phyloP scores from a whole-genome alignment of 1,140 invertebrate species.

The Ceratitis capitata region DNA sequence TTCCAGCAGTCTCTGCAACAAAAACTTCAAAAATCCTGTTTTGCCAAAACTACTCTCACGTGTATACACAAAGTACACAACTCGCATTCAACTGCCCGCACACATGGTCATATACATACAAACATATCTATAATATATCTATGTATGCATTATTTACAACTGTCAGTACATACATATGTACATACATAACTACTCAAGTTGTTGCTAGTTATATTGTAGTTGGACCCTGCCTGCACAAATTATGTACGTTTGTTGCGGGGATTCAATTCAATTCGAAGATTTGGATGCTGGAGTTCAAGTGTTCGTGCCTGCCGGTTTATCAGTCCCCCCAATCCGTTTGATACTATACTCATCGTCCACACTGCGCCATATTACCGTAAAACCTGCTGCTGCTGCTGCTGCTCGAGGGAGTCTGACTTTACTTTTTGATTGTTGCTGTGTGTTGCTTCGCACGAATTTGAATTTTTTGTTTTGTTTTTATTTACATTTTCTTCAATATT shows the following conservation, averaged over 20 bases:
- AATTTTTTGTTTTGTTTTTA: neutral
- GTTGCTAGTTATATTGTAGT: neutral
- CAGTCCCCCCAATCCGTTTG: neutral
- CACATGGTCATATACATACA: too few relatives aligned
- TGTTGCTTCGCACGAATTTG: neutral
- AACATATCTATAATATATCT: too few relatives aligned
- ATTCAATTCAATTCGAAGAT: slow-evolving; percentile 23
- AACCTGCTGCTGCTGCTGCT: slow-evolving; percentile 14
- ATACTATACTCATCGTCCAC: neutral
- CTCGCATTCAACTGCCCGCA: too few relatives aligned
- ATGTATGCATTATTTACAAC: neutral
- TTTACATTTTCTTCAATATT: neutral
- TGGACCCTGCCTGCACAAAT: neutral
- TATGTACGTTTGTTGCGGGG: neutral
- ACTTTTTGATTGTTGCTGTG: neutral
- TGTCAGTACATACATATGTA: neutral
- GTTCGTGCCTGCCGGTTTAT: neutral
- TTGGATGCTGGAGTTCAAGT: slow-evolving; percentile 36
- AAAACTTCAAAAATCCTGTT: slow-evolving; percentile 15
- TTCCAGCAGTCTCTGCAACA: neutral
- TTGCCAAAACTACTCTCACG: neutral
- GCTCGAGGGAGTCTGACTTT: neutral
- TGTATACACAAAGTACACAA: neutral
- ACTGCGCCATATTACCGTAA: too few relatives aligned
- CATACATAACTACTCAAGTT: neutral